Conservation (phyloP, 2,113 vertebrate genomes). For the Platichthys flesus region DNA sequence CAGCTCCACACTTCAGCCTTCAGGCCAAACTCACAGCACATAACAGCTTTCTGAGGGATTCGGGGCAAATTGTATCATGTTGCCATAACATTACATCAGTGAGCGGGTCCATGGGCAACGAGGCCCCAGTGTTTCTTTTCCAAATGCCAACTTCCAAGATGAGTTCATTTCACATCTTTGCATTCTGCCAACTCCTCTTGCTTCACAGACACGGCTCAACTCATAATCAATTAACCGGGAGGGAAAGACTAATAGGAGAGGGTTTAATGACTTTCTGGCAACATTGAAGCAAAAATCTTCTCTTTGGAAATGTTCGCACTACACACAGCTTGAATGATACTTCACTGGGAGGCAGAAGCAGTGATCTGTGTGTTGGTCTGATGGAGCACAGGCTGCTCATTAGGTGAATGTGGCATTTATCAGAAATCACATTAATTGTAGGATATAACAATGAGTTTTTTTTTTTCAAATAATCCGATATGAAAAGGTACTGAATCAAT, state of each 20-base stretch:
- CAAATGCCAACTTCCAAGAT: constrained; percentile 32
- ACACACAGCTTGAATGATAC: not conserved
- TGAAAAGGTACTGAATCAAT: too few species aligned
- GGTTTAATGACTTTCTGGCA: not conserved
- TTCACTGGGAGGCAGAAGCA: not conserved
- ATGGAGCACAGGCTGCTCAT: not conserved
- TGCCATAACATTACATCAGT: constrained; percentile 40
- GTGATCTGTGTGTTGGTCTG: not conserved
- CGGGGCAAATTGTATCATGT: constrained; percentile 12
- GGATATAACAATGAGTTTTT: too few species aligned
- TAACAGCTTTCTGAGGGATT: constrained; percentile 13
- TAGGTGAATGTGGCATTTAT: not conserved
- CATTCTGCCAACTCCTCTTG: not conserved
- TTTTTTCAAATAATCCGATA: too few species aligned
- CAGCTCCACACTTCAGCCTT: constrained; percentile 13
- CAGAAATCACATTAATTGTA: too few species aligned
- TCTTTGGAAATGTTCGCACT: not conserved
- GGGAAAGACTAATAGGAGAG: constrained; percentile 16
- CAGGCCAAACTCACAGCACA: constrained; percentile 18
- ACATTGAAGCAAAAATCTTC: not conserved
- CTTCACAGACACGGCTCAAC: not conserved
- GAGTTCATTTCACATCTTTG: constrained; percentile 19
- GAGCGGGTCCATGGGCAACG: constrained; percentile 8
- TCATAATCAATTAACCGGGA: not conserved
- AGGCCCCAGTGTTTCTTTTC: constrained; percentile 8